Evolutionary conservation across 2,888 invertebrate species (phyloP), one percentile per base, ranked within the genome.

Genomic region (Schrankia costaestrigalis): DNA sequence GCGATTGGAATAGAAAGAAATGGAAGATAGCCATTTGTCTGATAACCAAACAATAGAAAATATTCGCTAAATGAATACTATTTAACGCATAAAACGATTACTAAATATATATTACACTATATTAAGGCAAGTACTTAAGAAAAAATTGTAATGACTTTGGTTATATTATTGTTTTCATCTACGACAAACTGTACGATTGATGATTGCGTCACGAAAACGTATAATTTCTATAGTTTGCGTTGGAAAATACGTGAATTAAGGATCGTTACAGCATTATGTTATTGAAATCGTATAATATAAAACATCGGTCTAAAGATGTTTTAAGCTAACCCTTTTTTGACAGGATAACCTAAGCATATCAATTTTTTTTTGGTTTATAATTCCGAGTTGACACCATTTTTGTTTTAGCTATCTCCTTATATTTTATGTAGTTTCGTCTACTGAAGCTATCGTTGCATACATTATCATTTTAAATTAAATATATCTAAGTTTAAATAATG

Each of bases 191-290:
- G 72, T 73, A n/a, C 64, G 77, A 63, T 77, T 25, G 76, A 62
- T 77, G 86, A 88, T 87, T 87, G 87, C 86, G 87, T 87, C 86
- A 87, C 78, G 77, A 78, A 79, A 81, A 76, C 67, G 70, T 74
- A 73, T n/a, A n/a, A n/a, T n/a, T n/a, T n/a, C n/a, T n/a, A n/a
- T n/a, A n/a, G n/a, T n/a, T n/a, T n/a, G n/a, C n/a, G n/a, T n/a
- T n/a, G n/a, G n/a, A n/a, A n/a, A n/a, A n/a, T n/a, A n/a, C n/a
- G n/a, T n/a, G n/a, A n/a, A n/a, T n/a, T n/a, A n/a, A n/a, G n/a
- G n/a, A n/a, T n/a, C n/a, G n/a, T n/a, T n/a, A n/a, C n/a, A n/a
- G n/a, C n/a, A n/a, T n/a, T n/a, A n/a, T n/a, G n/a, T n/a, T n/a
- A n/a, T n/a, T n/a, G n/a, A n/a, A n/a, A n/a, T n/a, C n/a, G n/a